Percentiles rank a stretch among this genome's conserved stretches.
These are phyloP conservation scores for Podiceps cristatus DNA, from an alignment of 2,113 vertebrate species.

Conservation along the genomic window DNA sequence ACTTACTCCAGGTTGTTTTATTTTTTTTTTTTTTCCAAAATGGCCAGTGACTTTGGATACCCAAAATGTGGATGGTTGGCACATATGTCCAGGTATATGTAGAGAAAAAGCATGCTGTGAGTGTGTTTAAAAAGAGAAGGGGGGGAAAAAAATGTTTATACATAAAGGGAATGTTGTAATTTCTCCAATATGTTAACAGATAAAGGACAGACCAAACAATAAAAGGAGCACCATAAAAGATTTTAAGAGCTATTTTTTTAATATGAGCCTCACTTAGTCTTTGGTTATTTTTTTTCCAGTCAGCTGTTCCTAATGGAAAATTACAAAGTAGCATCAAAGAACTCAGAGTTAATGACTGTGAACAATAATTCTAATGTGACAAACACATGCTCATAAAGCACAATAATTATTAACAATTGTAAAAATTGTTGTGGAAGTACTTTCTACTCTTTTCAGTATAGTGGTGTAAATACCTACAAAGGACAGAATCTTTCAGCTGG, in stretches of 20 bases:
- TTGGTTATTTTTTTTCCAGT: background rate
- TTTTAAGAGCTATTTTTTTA: background rate
- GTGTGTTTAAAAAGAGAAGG: background rate
- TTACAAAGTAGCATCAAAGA: background rate
- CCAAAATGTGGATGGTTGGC: background rate
- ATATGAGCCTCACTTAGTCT: background rate
- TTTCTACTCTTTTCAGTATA: background rate
- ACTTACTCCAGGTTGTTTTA: background rate
- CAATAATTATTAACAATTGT: background rate
- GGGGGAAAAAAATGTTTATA: background rate
- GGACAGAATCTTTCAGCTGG: background rate
- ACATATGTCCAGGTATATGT: background rate
- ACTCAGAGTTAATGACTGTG: background rate
- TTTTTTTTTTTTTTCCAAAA: background rate
- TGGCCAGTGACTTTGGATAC: background rate
- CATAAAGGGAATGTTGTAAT: background rate
- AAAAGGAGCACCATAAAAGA: background rate
- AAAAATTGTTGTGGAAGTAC: background rate
- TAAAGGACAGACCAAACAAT: background rate
- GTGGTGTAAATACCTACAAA: background rate
- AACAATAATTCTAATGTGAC: background rate
- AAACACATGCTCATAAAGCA: background rate
- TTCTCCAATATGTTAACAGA: background rate
- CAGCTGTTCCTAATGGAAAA: background rate
- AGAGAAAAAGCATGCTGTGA: background rate